Evolutionary conservation across 2,888 invertebrate species (phyloP).

Genomic region (Drosophila neutralis): DNA sequence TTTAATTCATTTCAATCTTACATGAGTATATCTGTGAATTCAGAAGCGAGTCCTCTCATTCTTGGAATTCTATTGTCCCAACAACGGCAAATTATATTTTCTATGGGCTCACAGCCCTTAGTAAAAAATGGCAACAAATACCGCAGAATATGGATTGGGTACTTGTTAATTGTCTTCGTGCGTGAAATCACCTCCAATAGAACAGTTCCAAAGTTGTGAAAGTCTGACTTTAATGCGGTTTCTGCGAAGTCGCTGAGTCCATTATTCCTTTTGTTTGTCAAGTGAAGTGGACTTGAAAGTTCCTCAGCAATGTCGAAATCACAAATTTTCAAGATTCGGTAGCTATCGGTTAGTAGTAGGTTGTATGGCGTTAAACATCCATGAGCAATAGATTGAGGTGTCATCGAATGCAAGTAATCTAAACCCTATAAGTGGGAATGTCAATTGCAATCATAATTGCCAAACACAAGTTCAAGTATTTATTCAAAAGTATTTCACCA

Average conservation of each 20-base stretch:
- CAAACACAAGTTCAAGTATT: neutral
- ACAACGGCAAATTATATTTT: neutral
- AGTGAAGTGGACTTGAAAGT: too few relatives aligned
- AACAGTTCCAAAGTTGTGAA: conserved; percentile 1
- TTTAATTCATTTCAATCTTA: neutral
- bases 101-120: neutral
- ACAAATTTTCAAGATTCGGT: neutral
- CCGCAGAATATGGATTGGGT: too few relatives aligned
- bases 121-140: neutral
- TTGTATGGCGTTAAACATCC: neutral
- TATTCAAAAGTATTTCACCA: neutral
- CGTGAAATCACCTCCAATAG: conserved; percentile 5
- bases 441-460: neutral
- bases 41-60: neutral
- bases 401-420: neutral
- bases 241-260: too few relatives aligned
- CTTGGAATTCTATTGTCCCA: neutral
- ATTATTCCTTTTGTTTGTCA: too few relatives aligned
- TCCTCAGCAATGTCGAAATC: neutral
- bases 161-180: neutral
- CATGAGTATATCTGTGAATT: neutral
- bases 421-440: conserved; percentile 14
- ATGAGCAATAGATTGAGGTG: too few relatives aligned
- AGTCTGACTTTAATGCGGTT: too few relatives aligned
- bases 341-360: neutral